These are phyloP conservation scores for Neofelis nebulosa DNA, from an alignment of 2,113 vertebrate species.

Conservation along the genomic window DNA sequence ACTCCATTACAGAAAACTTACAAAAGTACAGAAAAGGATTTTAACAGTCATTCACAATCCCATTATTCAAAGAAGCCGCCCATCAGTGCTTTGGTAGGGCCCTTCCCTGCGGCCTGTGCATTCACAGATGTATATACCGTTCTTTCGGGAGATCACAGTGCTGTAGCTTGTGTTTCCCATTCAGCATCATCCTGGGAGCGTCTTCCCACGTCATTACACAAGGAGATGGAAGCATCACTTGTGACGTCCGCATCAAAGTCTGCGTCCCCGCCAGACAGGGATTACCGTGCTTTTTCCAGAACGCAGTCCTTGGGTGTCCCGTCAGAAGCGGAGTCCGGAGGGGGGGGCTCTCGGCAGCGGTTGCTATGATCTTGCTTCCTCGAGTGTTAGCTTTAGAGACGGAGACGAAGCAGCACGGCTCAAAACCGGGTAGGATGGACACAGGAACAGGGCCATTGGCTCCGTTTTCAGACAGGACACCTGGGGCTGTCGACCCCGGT, in stretches of 20 bases:
- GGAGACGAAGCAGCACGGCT: background rate
- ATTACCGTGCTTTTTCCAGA: background rate
- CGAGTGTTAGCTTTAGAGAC: background rate
- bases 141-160: background rate
- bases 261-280: background rate
- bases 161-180: background rate
- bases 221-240: background rate
- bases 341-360: background rate
- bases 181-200: background rate
- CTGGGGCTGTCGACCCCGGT: background rate
- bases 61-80: background rate
- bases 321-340: background rate
- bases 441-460: background rate
- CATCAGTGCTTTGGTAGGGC: background rate
- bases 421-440: background rate
- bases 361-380: background rate
- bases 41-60: background rate
- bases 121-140: rapidly evolving
- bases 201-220: background rate
- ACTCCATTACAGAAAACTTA: background rate
- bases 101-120: no score
- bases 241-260: background rate
- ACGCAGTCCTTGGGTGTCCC: background rate
- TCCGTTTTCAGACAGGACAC: background rate
- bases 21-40: background rate